A percentile compares a stretch with the other conserved stretches of the same genome.
Evolutionary conservation across 2,113 vertebrate species (phyloP).

Genomic region (Sphyrna mokarran): DNA sequence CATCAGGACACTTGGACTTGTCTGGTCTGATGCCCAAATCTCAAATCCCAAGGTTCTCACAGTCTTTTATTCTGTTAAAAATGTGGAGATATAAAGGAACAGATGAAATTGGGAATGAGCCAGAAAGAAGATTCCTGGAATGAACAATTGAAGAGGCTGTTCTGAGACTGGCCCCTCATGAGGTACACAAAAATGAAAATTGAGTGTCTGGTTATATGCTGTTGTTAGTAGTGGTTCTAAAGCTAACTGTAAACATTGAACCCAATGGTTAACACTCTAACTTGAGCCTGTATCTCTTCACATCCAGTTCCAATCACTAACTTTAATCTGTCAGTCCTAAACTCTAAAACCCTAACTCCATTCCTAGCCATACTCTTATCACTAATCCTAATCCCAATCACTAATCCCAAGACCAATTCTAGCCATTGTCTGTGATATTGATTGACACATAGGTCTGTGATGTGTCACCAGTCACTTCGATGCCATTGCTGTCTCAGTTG

Average conservation of each 20-base stretch:
- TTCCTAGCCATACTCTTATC: too few species aligned
- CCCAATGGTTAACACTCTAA: background rate
- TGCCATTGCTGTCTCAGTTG: background rate
- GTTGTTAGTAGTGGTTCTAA: background rate
- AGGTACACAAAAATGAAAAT: background rate
- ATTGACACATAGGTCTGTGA: too few species aligned
- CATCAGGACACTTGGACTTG: background rate
- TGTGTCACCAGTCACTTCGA: background rate
- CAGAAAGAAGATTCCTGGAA: background rate
- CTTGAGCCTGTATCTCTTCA: background rate
- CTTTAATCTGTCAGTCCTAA: background rate
- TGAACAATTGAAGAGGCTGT: background rate
- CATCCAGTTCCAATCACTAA: background rate
- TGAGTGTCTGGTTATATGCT: background rate
- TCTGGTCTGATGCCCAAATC: background rate
- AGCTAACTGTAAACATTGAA: background rate
- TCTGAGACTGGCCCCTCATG: background rate
- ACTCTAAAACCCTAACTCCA: background rate
- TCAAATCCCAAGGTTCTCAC: background rate
- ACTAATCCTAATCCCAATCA: background rate
- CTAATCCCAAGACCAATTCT: background rate
- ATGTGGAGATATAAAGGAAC: background rate
- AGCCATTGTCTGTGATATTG: background rate
- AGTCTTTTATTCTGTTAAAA: background rate
- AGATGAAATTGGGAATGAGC: background rate